Evolutionary conservation across 2,888 invertebrate genomes (phyloP).

Genomic region (Limnephilus marmoratus): DNA sequence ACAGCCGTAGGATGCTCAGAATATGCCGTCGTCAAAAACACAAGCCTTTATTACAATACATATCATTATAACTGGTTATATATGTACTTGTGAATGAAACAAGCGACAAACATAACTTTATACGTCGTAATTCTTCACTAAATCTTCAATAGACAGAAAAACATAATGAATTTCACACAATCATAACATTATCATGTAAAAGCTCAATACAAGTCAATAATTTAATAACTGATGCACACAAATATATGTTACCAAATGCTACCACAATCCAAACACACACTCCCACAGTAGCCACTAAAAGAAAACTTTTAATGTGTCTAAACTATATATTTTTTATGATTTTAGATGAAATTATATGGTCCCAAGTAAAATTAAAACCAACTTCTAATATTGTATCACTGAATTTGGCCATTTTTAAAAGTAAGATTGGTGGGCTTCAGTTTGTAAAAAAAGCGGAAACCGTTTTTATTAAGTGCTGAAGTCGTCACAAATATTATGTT

Average conservation of each 20-base stretch:
- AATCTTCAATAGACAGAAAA: background rate
- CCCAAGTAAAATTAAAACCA: background rate
- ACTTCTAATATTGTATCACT: background rate
- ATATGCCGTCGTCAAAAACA: background rate
- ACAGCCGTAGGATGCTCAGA: background rate
- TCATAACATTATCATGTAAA: background rate
- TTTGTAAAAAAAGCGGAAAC: background rate
- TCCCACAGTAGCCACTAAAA: background rate
- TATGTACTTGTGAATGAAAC: background rate
- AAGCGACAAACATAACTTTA: background rate
- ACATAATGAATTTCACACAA: constrained; percentile 2
- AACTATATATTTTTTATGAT: background rate
- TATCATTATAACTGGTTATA: constrained; percentile 12
- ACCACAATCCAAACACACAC: background rate
- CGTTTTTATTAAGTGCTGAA: background rate
- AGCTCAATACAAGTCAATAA: constrained; percentile 18
- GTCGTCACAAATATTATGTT: background rate
- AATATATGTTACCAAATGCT: background rate
- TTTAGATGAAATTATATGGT: constrained; percentile 8
- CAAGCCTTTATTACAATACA: constrained; percentile 16
- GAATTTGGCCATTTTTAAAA: constrained; percentile 15
- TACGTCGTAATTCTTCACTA: background rate
- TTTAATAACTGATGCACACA: background rate
- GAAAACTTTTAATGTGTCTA: background rate
- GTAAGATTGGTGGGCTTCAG: background rate